Conservation (phyloP, 2,888 invertebrate species). For the Psylliodes chrysocephalus region DNA sequence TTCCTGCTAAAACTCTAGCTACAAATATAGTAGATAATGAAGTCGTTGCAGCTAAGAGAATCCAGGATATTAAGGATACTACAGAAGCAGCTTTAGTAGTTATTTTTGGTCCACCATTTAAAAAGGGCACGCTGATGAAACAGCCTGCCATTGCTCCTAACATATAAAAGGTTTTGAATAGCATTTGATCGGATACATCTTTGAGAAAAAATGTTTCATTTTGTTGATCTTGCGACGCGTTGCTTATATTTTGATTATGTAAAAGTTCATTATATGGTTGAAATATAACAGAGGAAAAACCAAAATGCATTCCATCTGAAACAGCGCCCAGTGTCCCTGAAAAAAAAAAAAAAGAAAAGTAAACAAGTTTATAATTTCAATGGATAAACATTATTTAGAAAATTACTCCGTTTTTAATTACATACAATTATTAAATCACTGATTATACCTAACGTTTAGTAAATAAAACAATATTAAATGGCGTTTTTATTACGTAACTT, state of each 20-base stretch:
- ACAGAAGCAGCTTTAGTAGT: background rate
- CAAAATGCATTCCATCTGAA: constrained; percentile 14
- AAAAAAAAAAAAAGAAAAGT: too few relatives aligned
- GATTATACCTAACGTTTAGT: too few relatives aligned
- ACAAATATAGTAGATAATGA: background rate
- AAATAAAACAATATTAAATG: too few relatives aligned
- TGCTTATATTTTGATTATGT: background rate
- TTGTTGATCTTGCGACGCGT: background rate
- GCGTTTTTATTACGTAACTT: too few relatives aligned
- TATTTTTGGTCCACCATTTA: background rate
- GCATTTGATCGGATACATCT: constrained; percentile 5
- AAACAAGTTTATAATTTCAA: too few relatives aligned
- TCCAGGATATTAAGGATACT: constrained; percentile 12
- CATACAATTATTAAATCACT: too few relatives aligned
- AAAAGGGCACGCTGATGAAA: background rate
- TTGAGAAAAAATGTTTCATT: background rate
- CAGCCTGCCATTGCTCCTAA: constrained; percentile 13
- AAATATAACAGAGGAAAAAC: background rate
- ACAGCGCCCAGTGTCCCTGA: background rate
- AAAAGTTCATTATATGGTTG: background rate
- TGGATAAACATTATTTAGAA: too few relatives aligned
- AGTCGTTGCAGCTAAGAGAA: constrained; percentile 4
- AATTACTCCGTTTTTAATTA: too few relatives aligned
- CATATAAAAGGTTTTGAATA: constrained; percentile 11
- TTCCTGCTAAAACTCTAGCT: constrained; percentile 20